These are phyloP conservation scores for Pangasius sanitwongsei DNA, from an alignment of 2,797 vertebrate genomes.

Conservation along the genomic window DNA sequence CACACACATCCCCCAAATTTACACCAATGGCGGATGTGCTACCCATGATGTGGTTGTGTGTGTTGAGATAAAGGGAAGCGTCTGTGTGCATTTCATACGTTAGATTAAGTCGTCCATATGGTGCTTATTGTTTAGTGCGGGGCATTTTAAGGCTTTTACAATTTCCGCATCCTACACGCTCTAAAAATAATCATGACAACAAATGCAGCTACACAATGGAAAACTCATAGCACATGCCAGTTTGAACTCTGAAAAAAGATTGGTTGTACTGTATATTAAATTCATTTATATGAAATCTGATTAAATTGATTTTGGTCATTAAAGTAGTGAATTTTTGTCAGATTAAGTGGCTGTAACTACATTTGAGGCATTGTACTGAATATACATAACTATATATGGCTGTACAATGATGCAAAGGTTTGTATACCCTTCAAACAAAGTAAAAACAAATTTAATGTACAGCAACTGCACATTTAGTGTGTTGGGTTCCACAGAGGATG, in stretches of 20 bases:
- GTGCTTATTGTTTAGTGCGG: not conserved
- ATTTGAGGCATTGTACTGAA: not conserved
- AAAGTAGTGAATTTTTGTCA: not conserved
- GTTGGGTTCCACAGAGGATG: not conserved
- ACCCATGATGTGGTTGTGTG: conserved; percentile 41
- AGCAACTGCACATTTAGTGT: not conserved
- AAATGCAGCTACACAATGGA: not conserved
- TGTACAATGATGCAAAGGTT: not conserved
- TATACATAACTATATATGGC: not conserved
- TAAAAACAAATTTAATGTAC: not conserved
- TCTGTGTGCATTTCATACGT: conserved; percentile 8
- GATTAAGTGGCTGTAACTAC: not conserved
- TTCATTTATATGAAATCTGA: not conserved
- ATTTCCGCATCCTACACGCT: not conserved
- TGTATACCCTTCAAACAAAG: not conserved
- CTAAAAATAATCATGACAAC: conserved; percentile 16
- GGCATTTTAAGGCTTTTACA: not conserved
- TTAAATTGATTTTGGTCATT: not conserved
- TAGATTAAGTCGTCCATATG: conserved; percentile 43
- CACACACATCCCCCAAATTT: conserved; percentile 45
- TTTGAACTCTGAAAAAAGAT: not conserved
- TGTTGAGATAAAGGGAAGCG: conserved; percentile 31
- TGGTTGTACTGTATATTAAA: not conserved
- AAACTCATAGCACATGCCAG: not conserved
- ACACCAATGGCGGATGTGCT: conserved; percentile 45